These are phyloP conservation scores for Bungarus multicinctus DNA, from an alignment of 2,113 vertebrate species.

Conservation along the genomic window DNA sequence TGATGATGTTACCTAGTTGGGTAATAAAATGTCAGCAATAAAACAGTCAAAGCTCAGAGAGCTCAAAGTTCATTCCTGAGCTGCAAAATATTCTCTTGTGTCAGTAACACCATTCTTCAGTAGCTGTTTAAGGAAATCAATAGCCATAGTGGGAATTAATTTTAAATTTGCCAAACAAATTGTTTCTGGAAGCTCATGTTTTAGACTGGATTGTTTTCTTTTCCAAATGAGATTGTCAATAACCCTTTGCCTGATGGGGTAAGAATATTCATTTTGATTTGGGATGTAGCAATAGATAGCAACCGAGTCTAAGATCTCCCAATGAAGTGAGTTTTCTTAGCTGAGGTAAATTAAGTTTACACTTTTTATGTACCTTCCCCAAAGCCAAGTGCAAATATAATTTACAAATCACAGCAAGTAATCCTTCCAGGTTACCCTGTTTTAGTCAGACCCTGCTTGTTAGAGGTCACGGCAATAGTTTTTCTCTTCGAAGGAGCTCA, in stretches of 20 bases:
- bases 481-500: not conserved
- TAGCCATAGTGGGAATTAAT: not conserved
- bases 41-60: not conserved
- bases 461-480: not conserved
- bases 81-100: not conserved
- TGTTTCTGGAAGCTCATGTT: not conserved
- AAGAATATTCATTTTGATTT: not conserved
- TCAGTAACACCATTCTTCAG: not conserved
- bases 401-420: not conserved
- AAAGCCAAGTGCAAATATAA: not conserved
- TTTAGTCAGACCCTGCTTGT: not conserved
- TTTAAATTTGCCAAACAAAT: not conserved
- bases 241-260: not conserved
- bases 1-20: not conserved
- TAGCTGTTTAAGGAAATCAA: not conserved
- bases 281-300: not conserved
- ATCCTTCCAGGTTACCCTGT: not conserved
- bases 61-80: not conserved
- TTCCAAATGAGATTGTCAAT: not conserved
- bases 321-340: conserved; percentile 23
- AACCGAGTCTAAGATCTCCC: conserved; percentile 12
- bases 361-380: not conserved
- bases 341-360: conserved; percentile 20
- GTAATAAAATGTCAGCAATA: not conserved
- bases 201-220: not conserved